These are phyloP conservation scores for Tupaia tana DNA, from an alignment of 2,113 vertebrate species.

Conservation along the genomic window DNA sequence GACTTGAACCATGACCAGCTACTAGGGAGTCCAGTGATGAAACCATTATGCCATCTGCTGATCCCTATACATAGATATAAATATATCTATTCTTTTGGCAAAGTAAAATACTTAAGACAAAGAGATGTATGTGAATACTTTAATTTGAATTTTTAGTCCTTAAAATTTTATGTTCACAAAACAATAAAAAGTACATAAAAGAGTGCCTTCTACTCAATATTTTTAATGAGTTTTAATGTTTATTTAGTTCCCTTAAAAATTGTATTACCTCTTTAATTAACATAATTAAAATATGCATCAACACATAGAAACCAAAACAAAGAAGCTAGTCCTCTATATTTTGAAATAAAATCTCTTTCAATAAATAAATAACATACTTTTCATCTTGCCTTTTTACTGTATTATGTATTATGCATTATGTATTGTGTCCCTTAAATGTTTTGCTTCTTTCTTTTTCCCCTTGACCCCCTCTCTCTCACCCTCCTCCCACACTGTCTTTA, in stretches of 20 bases:
- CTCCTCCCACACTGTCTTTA: too few species aligned
- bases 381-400: not conserved
- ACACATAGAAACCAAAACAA: not conserved
- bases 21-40: too few species aligned
- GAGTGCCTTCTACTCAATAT: not conserved
- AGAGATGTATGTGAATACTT: not conserved
- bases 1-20: too few species aligned
- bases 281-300: not conserved
- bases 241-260: not conserved
- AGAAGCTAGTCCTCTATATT: not conserved
- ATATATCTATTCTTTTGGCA: not conserved
- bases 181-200: not conserved
- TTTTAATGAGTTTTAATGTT: not conserved
- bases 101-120: not conserved
- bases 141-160: not conserved
- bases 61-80: too few species aligned
- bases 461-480: too few species aligned
- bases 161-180: not conserved
- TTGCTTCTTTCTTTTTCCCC: too few species aligned
- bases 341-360: not conserved
- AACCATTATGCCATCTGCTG: too few species aligned
- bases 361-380: not conserved
- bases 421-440: too few species aligned
- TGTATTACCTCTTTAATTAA: not conserved
- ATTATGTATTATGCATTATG: not conserved